Conservation (phyloP, 2,888 invertebrate species). For the Ametastegia equiseti region DNA sequence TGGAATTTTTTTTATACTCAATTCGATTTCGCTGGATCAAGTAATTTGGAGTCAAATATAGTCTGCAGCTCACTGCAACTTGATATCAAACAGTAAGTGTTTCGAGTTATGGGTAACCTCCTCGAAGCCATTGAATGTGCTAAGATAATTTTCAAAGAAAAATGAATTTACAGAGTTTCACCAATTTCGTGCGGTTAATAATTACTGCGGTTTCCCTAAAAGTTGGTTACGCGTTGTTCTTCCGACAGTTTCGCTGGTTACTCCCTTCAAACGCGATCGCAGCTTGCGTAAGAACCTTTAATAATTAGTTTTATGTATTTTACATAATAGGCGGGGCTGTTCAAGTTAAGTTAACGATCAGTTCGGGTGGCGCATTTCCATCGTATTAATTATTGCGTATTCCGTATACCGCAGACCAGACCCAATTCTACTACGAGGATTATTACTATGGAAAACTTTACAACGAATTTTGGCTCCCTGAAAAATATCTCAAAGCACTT, state of each 20-base stretch:
- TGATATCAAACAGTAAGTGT: background rate
- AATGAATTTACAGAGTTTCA: background rate
- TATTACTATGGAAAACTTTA: background rate
- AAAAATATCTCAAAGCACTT: background rate
- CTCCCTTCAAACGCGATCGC: background rate
- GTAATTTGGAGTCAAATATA: too few species aligned
- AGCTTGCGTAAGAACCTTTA: background rate
- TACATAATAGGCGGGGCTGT: conserved; percentile 4
- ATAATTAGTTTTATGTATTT: conserved; percentile 22
- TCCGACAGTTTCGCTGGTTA: background rate
- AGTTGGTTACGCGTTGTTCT: background rate
- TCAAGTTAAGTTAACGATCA: conserved; percentile 16
- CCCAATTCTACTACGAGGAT: background rate
- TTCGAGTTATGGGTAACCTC: background rate
- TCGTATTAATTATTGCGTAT: background rate
- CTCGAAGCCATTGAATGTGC: background rate
- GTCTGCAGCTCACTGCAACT: too few species aligned
- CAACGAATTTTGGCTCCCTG: background rate
- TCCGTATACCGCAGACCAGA: background rate
- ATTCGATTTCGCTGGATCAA: too few species aligned
- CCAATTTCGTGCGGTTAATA: background rate
- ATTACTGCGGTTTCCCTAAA: background rate
- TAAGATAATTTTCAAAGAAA: background rate
- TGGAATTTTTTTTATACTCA: background rate
- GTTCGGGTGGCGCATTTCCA: background rate